phyloP scores from a whole-genome alignment of 1,140 invertebrate species.

The Megathymus violae region DNA sequence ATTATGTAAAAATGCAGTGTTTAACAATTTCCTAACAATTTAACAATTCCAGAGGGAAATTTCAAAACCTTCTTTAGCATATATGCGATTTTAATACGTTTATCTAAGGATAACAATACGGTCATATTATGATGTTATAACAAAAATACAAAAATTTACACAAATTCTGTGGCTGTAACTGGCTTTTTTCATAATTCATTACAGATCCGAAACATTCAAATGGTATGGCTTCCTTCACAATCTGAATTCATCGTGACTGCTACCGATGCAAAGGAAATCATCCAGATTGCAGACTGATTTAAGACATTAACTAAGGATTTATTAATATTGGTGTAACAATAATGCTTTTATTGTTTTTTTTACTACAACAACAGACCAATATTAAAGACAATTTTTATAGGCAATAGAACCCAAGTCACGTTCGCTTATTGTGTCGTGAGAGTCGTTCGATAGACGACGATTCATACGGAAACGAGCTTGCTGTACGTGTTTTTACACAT shows the following conservation, averaged over 20 bases:
- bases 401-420: too few species aligned
- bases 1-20: too few species aligned
- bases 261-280: not conserved
- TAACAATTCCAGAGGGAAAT: too few species aligned
- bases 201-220: not conserved
- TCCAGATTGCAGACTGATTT: not conserved
- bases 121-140: conserved; percentile 31
- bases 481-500: conserved; percentile 13
- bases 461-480: conserved; percentile 22
- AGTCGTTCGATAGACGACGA: conserved; percentile 14
- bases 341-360: too few species aligned
- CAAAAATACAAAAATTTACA: conserved; percentile 46
- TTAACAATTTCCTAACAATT: too few species aligned
- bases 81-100: conserved; percentile 6
- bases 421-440: conserved; percentile 19
- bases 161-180: conserved; percentile 22
- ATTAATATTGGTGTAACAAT: too few species aligned
- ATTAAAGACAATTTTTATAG: too few species aligned
- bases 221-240: not conserved
- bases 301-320: too few species aligned
- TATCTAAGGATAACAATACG: conserved; percentile 22
- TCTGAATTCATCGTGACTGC: not conserved
- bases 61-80: too few species aligned
- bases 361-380: too few species aligned
- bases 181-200: not conserved